A percentile compares a stretch with the other conserved stretches of the same genome.
Evolutionary conservation across 2,888 invertebrate genomes (phyloP).

Genomic region (Mayetiola destructor): DNA sequence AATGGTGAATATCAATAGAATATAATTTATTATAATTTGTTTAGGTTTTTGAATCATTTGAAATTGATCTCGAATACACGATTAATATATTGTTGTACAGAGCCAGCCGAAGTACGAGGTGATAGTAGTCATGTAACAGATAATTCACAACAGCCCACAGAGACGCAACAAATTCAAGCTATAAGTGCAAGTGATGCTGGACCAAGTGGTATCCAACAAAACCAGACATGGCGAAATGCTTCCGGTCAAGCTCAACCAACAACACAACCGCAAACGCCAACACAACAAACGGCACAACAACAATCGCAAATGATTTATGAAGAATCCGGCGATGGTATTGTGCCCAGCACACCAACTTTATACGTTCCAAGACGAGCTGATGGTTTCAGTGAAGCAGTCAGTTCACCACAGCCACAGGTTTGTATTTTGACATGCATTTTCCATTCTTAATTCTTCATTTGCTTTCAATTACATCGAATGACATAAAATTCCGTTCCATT

Average conservation of each 20-base stretch:
- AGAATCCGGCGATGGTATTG: conserved; percentile 47
- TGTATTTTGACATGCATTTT: not conserved
- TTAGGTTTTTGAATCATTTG: not conserved
- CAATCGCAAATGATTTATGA: conserved; percentile 26
- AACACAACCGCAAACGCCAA: conserved; percentile 23
- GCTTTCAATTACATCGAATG: no score
- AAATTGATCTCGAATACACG: conserved; percentile 22
- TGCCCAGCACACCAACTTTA: conserved; percentile 79
- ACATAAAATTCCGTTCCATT: not conserved
- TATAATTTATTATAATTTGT: conserved; percentile 23
- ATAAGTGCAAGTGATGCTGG: conserved; percentile 55
- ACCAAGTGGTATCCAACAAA: conserved; percentile 27
- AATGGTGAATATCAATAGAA: conserved; percentile 19
- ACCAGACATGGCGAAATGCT: conserved; percentile 28
- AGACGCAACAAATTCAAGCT: conserved; percentile 49
- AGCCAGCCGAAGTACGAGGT: not conserved
- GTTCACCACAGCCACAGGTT: conserved; percentile 73
- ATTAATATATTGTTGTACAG: not conserved
- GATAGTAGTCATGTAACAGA: conserved; percentile 23
- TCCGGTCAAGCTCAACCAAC: conserved; percentile 24
- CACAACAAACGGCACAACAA: conserved; percentile 25
- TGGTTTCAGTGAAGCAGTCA: conserved; percentile 82
- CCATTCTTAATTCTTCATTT: not conserved
- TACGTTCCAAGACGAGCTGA: conserved; percentile 69
- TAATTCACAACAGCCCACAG: conserved; percentile 24